Evolutionary conservation across 2,888 invertebrate genomes (phyloP).

Genomic region (Spatulosminthurus flaviceps): DNA sequence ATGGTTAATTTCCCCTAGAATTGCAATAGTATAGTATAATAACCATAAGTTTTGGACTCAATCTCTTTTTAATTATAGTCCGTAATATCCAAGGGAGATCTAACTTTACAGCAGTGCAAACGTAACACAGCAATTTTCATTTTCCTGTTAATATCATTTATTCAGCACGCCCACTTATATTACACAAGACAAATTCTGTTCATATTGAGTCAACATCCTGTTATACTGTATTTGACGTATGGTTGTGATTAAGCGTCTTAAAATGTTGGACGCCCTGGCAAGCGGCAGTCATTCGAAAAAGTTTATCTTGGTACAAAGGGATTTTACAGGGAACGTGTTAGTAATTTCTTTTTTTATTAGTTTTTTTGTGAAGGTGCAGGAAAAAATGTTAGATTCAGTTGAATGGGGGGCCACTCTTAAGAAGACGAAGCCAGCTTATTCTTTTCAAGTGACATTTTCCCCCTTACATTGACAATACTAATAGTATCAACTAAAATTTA

Average conservation of each 20-base stretch:
- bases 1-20: no score
- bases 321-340: no score
- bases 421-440: constrained; percentile 22
- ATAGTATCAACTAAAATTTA: no score
- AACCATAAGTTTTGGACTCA: no score
- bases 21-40: no score
- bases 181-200: constrained; percentile 12
- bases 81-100: no score
- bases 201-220: neutral
- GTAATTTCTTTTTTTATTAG: no score
- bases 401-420: neutral
- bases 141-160: constrained; percentile 19
- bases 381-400: neutral
- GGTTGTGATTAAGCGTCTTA: neutral
- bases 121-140: neutral
- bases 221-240: neutral
- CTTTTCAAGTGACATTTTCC: constrained; percentile 8
- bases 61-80: no score
- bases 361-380: neutral
- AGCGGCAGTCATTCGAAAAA: neutral
- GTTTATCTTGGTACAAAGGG: neutral
- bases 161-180: constrained; percentile 12
- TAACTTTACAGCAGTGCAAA: no score
- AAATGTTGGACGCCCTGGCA: neutral
- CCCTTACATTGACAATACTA: no score